Conservation (phyloP, 2,113 vertebrate genomes). For the Mohoua ochrocephala region DNA sequence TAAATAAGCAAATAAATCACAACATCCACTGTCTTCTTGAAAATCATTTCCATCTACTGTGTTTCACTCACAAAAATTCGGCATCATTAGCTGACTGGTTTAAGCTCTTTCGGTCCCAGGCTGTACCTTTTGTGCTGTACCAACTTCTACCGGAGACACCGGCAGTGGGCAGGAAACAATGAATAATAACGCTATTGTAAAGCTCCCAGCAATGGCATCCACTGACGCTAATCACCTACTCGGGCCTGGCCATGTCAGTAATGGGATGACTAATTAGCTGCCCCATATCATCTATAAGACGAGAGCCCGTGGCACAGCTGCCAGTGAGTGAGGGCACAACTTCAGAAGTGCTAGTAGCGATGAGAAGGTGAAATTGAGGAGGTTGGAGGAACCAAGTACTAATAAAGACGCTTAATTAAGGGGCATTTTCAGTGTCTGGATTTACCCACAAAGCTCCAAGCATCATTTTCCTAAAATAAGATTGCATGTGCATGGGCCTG, state of each 20-base stretch:
- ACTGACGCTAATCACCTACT: not conserved
- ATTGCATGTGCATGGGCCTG: not conserved
- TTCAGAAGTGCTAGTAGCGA: not conserved
- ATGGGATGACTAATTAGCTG: not conserved
- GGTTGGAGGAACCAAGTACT: not conserved
- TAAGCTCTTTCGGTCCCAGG: not conserved
- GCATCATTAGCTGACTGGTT: not conserved
- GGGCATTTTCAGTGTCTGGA: not conserved
- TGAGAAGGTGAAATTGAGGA: not conserved
- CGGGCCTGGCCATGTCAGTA: not conserved
- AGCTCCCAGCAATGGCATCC: not conserved
- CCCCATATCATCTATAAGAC: not conserved
- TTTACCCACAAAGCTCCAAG: not conserved
- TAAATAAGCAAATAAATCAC: conserved; percentile 20
- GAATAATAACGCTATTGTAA: conserved; percentile 40
- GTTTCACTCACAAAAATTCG: not conserved
- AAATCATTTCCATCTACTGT: not conserved
- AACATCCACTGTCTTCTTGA: not conserved
- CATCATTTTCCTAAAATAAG: not conserved
- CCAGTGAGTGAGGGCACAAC: not conserved
- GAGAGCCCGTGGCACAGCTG: not conserved
- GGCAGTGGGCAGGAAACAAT: conserved; percentile 20
- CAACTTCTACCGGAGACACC: not conserved
- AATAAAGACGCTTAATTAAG: not conserved
- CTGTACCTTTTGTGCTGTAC: not conserved